These are phyloP conservation scores for Bubo blakistoni DNA, from an alignment of 2,113 vertebrate species.

Conservation along the genomic window DNA sequence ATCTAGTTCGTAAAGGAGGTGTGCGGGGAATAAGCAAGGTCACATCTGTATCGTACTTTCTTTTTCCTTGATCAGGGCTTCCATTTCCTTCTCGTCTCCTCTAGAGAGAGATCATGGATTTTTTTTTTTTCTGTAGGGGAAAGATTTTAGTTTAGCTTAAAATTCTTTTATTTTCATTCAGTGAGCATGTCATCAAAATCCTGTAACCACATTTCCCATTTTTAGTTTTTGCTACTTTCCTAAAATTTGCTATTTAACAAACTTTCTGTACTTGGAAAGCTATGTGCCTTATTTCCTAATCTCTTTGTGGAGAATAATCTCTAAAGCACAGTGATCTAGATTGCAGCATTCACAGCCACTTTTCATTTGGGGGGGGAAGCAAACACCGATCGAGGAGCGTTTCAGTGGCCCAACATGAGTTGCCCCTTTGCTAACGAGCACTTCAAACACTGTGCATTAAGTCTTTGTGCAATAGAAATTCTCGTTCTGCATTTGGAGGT, in stretches of 20 bases:
- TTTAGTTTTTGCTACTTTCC: conserved; percentile 46
- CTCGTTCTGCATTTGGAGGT: not conserved
- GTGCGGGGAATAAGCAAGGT: not conserved
- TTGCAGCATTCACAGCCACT: not conserved
- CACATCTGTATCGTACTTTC: not conserved
- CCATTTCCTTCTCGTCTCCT: not conserved
- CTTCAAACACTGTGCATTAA: conserved; percentile 31
- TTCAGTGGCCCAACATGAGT: not conserved
- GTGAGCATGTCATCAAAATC: not conserved
- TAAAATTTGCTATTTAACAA: conserved; percentile 40
- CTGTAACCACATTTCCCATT: not conserved
- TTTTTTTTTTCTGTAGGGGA: not conserved
- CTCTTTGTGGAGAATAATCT: conserved; percentile 53
- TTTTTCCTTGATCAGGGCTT: not conserved
- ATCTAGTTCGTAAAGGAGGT: not conserved
- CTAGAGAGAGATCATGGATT: not conserved
- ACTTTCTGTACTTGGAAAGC: conserved; percentile 73
- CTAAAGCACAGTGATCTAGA: conserved; percentile 68
- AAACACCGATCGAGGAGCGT: not conserved
- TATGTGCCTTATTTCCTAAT: conserved; percentile 73
- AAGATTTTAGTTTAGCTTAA: not conserved
- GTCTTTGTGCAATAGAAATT: conserved; percentile 74
- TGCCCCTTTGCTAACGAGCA: conserved; percentile 49
- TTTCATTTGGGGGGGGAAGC: not conserved
- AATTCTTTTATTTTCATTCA: not conserved